Evolutionary conservation across 2,797 vertebrate genomes (phyloP), one percentile per base, ranked within the genome.

Genomic region (Artibeus jamaicensis): DNA sequence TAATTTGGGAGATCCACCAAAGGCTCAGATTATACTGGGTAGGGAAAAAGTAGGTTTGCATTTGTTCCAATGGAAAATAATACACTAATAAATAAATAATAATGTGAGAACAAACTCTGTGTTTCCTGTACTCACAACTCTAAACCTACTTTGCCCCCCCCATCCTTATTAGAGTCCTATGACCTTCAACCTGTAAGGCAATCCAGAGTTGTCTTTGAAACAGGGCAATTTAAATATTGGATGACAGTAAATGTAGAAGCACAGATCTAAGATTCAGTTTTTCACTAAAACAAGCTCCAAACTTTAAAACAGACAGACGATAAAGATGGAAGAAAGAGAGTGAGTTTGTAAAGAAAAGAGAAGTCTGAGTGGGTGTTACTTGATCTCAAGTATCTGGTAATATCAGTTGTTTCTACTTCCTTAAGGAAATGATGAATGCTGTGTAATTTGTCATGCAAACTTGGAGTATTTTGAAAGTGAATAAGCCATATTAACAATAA

Each of bases 271-370:
- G 50, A 48, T 92, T 96, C 37, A 94, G 3, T 67, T 96, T 50
- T 94, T 91, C 74, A 59, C 24, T 88, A 59, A 93, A 91, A 92
- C 79, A 89, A 81, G 71, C 55, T 96, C 55, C 46, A 91, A 93
- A 82, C 62, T 89, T 96, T 78, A 91, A 91, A 88, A 50, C 4
- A 74, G 50, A 42, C 39, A 78, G 57, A 93, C 68, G 78, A 86
- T 86, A 71, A 82, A 65, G 59, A 94, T 74, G 74, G 29, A 79
- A 32, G 21, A 86, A 86, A 22, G 68, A 37, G 57, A 70, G n/a
- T 94, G 94, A 93, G 89, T 96, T 96, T 96, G 67, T 92, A 76
- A 91, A 59, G 82, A 94, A 84, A 96, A 84, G 46, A 78, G 67
- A 82, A 93, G 44, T 89, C 29, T 42, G 48, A 89, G 42, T 81